Conservation (phyloP, 2,888 invertebrate genomes). For the Eristalis arbustorum region DNA sequence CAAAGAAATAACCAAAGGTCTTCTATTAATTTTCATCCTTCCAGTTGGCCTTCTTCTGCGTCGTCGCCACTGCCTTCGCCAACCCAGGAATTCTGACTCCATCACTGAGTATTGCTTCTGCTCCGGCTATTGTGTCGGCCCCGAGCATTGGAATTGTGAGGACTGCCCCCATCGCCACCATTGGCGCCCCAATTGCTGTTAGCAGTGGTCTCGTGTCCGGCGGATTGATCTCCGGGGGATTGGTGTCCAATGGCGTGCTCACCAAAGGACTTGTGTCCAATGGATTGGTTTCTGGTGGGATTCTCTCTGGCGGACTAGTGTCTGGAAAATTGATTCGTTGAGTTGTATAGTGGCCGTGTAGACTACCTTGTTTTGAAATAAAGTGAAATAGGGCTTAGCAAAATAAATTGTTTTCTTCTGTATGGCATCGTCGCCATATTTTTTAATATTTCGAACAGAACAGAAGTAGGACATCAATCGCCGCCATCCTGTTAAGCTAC, state of each 20-base stretch:
- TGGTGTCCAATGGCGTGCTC: neutral
- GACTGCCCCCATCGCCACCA: neutral
- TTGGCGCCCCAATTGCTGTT: neutral
- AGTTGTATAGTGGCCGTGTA: no score
- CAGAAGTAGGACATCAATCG: no score
- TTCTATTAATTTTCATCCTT: neutral
- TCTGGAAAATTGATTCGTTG: no score
- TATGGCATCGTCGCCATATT: no score
- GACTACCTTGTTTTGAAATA: no score
- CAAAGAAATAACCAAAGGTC: neutral
- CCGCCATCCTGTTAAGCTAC: no score
- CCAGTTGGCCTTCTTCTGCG: constrained; percentile 17
- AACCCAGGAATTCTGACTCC: constrained; percentile 29
- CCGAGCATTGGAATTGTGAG: constrained; percentile 2
- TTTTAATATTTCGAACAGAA: no score
- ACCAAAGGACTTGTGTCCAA: neutral
- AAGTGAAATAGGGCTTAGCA: no score
- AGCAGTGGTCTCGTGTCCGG: neutral
- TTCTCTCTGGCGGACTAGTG: neutral
- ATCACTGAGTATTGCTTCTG: constrained; percentile 11
- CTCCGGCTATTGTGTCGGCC: constrained; percentile 25
- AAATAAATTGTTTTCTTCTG: no score
- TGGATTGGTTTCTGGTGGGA: neutral
- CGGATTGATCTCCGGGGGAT: neutral
- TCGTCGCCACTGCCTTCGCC: constrained; percentile 24